A percentile compares a stretch with the other conserved stretches of the same genome.
phyloP scores from a whole-genome alignment of 2,888 invertebrate genomes.

The Andrena fulva region DNA sequence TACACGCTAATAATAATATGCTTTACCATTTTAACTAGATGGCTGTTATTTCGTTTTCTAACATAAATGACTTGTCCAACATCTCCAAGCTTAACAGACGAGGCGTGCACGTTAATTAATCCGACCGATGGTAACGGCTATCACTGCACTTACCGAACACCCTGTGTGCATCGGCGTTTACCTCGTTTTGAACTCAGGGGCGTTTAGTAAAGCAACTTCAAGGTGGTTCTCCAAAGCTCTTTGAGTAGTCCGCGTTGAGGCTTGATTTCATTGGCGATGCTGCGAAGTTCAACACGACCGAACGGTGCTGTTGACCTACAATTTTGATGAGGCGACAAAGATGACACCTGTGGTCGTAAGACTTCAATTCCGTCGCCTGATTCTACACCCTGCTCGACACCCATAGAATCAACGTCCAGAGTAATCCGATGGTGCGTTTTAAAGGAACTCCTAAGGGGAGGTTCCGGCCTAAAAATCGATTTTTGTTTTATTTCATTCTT shows the following conservation, averaged over 20 bases:
- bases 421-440: not conserved
- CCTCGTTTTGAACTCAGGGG: constrained; percentile 50
- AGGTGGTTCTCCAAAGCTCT: constrained; percentile 51
- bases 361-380: constrained; percentile 36
- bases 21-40: no score
- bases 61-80: not conserved
- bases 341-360: constrained; percentile 21
- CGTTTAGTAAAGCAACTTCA: constrained; percentile 59
- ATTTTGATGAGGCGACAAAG: constrained; percentile 76
- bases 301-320: constrained; percentile 64
- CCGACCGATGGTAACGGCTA: constrained; percentile 8
- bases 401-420: not conserved
- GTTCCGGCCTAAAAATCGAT: no score
- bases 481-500: no score
- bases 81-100: not conserved
- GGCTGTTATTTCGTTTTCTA: no score
- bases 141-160: constrained; percentile 10
- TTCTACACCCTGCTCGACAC: constrained; percentile 20
- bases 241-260: constrained; percentile 52
- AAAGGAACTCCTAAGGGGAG: not conserved
- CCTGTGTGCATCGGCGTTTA: constrained; percentile 36
- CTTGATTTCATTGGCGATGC: constrained; percentile 63
- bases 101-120: not conserved
- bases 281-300: constrained; percentile 42
- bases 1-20: no score